These are phyloP conservation scores for Passer domesticus DNA, from an alignment of 2,113 vertebrate genomes.

Conservation along the genomic window DNA sequence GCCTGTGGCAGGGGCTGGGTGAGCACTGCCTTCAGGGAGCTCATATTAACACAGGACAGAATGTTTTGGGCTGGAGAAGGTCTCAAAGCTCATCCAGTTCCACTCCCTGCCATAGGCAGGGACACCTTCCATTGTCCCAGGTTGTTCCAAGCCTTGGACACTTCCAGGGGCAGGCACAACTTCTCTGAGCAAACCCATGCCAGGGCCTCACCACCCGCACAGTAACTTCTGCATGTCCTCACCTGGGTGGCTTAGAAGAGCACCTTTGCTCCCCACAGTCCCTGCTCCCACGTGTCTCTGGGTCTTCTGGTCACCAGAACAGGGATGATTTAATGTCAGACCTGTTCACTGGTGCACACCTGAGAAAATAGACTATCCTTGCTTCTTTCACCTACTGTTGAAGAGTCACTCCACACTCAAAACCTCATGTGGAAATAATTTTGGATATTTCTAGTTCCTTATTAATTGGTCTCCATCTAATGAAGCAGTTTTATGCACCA, in stretches of 20 bases:
- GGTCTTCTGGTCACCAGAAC: background rate
- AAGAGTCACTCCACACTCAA: background rate
- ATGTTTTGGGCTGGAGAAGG: background rate
- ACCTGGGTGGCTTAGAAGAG: rapidly evolving
- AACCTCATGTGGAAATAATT: background rate
- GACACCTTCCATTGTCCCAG: background rate
- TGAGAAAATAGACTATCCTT: background rate
- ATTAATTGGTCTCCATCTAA: conserved; percentile 2
- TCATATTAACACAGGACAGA: rapidly evolving
- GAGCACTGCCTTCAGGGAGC: background rate
- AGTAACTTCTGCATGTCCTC: background rate
- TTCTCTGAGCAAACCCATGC: background rate
- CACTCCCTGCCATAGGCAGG: background rate
- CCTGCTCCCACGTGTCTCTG: background rate
- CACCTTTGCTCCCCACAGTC: background rate
- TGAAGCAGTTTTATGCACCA: background rate
- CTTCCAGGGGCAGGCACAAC: background rate
- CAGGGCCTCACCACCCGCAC: background rate
- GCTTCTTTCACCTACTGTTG: background rate
- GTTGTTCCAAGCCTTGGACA: background rate
- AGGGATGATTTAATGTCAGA: background rate
- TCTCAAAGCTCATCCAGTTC: background rate
- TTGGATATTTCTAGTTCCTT: background rate
- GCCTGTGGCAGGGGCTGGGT: too few relatives aligned
- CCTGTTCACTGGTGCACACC: background rate